Conservation (phyloP, 2,797 vertebrate genomes). For the Pangasius krempfi region DNA sequence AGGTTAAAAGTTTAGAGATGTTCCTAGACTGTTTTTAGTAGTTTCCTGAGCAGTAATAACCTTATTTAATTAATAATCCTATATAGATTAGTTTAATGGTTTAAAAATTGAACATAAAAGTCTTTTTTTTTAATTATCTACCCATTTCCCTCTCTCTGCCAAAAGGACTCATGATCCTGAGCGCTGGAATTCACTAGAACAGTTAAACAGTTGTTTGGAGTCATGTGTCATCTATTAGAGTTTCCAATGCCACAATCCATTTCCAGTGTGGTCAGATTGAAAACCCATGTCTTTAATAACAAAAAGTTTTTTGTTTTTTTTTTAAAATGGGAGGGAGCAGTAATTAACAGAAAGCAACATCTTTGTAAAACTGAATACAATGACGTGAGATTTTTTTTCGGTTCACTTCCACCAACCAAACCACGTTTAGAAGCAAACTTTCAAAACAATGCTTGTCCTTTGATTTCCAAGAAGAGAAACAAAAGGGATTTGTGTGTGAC, state of each 20-base stretch:
- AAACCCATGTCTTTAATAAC: slow-evolving; percentile 61
- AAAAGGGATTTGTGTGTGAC: slow-evolving; percentile 34
- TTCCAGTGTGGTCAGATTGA: slow-evolving; percentile 50
- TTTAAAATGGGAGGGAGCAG: not conserved
- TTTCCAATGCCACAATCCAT: slow-evolving; percentile 52
- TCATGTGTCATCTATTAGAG: slow-evolving; percentile 64
- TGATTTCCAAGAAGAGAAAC: slow-evolving; percentile 40
- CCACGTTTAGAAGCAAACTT: slow-evolving; percentile 19
- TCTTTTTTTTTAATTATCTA: not conserved
- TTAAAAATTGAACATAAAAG: not conserved
- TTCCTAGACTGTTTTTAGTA: not conserved
- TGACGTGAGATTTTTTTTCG: not conserved
- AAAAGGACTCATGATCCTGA: slow-evolving; percentile 44
- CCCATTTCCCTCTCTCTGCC: slow-evolving; percentile 5
- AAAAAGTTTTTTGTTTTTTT: not conserved
- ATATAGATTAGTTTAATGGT: not conserved
- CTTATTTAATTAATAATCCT: not conserved
- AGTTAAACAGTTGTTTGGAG: slow-evolving; percentile 63
- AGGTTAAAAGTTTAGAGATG: not conserved
- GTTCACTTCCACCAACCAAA: not conserved
- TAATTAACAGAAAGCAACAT: slow-evolving; percentile 17
- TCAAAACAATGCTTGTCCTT: slow-evolving; percentile 33
- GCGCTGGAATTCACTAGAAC: slow-evolving; percentile 54
- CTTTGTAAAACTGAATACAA: slow-evolving; percentile 30
- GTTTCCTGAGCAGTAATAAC: not conserved